Evolutionary conservation across 2,797 vertebrate genomes (phyloP), one percentile per base, ranked within the genome.

Genomic region (Myotis daubentonii): DNA sequence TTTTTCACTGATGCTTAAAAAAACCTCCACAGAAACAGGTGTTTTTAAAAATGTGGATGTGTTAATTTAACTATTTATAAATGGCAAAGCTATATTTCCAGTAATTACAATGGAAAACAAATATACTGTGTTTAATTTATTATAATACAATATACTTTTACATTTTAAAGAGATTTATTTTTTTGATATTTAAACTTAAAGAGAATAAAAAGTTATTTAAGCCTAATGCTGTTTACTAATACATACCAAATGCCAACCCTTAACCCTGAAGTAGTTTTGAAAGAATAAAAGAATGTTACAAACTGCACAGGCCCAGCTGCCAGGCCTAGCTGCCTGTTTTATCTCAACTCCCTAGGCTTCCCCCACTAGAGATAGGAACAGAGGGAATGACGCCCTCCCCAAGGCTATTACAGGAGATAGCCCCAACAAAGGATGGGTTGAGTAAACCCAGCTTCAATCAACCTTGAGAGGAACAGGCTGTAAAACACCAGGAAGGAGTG

Each of bases 31-130:
- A 92, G 96, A 96, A 94, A 36, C 5, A 82, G 8, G 23, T 62
- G 28, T 60, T 74, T 96, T 75, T 96, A 62, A 55, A 8, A 33
- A 95, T 86, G 93, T 57, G 25, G 68, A 93, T n/a, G 0, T 3
- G 30, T 44, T 93, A 95, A 95, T 95, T 95, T 95, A 89, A 86
- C 66, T 92, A 53, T 96, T 83, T 83, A 88, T 71, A 96, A 93
- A 68, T 53, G 68, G 83, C 60, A 94, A 93, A 89, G 41, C 62
- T 15, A 0, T 94, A 51, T 94, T 98, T 96, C 65, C 91, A 93
- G 30, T 92, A 92, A 96, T 84, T 94, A 89, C 86, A 83, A 75
- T 76, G 13, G 19, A 72, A 97, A 97, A 96, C 53, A 93, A 96
- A 96, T 95, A 65, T 57, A 49, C 93, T 85, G 2, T 47, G 80